A percentile compares a stretch with the other conserved stretches of the same genome.
These are phyloP conservation scores for Spongilla lacustris DNA, from an alignment of 37 sponge, comb jelly and placozoan species.

Conservation along the genomic window DNA sequence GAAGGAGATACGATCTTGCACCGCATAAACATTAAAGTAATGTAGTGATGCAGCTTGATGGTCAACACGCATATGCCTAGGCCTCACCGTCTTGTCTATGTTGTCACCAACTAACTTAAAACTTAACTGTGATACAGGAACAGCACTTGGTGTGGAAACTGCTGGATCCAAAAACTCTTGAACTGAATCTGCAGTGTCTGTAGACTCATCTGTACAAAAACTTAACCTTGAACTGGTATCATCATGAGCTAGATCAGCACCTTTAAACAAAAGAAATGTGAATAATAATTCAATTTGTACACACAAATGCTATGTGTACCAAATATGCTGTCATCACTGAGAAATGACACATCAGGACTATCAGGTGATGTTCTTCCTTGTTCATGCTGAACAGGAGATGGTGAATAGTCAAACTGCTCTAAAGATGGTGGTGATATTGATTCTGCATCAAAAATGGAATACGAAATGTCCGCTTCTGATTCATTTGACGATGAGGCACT, in stretches of 20 bases:
- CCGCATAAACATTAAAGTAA: constrained; percentile 7
- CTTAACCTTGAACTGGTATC: background rate
- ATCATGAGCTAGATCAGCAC: background rate
- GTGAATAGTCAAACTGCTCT: background rate
- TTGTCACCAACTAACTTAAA: constrained; percentile 14
- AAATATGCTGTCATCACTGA: too few relatives aligned
- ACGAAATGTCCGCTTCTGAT: background rate
- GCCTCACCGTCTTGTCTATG: constrained; percentile 7
- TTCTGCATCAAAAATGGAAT: background rate
- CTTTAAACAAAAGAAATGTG: background rate
- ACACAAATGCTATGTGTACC: too few relatives aligned
- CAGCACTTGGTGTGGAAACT: constrained; percentile 4
- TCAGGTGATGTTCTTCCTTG: constrained; percentile 1
- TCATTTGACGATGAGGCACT: background rate
- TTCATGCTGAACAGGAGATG: background rate
- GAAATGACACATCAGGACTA: background rate
- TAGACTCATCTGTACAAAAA: background rate
- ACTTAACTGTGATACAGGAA: background rate
- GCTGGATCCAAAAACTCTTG: background rate
- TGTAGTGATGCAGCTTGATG: constrained; percentile 10
- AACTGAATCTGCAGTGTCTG: background rate
- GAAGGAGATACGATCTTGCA: background rate
- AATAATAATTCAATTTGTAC: too few relatives aligned
- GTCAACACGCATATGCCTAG: constrained; percentile 17
- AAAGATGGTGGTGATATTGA: background rate